These are phyloP conservation scores for Indri indri DNA, from an alignment of 2,113 vertebrate species.

Conservation along the genomic window DNA sequence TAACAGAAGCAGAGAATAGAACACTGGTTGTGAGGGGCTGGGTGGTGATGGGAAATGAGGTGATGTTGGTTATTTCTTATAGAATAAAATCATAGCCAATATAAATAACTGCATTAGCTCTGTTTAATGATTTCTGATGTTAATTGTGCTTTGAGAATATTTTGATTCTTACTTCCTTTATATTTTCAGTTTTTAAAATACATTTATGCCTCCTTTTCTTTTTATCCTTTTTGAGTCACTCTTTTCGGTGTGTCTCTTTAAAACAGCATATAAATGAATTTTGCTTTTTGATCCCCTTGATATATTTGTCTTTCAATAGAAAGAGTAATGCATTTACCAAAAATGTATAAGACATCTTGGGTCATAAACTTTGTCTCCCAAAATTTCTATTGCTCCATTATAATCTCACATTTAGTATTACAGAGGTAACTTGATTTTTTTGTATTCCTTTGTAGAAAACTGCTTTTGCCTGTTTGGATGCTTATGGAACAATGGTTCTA, in stretches of 20 bases:
- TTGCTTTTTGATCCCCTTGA: not conserved
- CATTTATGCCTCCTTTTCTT: not conserved
- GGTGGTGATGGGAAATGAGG: not conserved
- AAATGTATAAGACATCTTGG: not conserved
- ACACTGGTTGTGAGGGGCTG: not conserved
- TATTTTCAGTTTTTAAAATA: constrained; percentile 36
- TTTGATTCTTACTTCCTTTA: constrained; percentile 51
- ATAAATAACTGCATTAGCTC: not conserved
- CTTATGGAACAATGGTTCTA: not conserved
- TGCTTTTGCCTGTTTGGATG: not conserved
- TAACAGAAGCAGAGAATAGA: not conserved
- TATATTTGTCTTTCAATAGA: constrained; percentile 13
- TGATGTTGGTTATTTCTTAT: not conserved
- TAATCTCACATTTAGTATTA: not conserved
- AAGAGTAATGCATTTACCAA: not conserved
- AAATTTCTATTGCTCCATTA: not conserved
- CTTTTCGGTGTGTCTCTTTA: not conserved
- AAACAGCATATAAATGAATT: constrained; percentile 14
- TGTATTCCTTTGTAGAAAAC: not conserved
- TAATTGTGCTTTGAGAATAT: constrained; percentile 4
- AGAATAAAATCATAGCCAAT: not conserved
- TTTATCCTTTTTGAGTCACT: not conserved
- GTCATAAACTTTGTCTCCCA: constrained; percentile 9
- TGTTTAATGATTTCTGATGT: constrained; percentile 10
- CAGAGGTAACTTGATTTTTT: not conserved